A percentile compares a stretch with the other conserved stretches of the same genome.
phyloP scores from a whole-genome alignment of 2,888 invertebrate species.

The Polydrusus cervinus region DNA sequence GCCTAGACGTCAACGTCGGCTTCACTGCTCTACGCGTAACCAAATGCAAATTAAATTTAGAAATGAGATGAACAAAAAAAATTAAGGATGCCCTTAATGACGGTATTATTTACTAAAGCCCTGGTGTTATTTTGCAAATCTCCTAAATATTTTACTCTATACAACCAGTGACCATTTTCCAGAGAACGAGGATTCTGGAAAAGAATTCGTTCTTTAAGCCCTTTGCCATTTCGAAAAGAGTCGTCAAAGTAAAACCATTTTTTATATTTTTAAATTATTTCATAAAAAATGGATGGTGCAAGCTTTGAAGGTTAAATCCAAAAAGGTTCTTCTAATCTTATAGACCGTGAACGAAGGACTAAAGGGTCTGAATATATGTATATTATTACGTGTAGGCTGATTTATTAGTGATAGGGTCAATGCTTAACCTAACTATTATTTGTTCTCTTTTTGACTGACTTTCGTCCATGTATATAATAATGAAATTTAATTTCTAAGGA shows the following conservation, averaged over 20 bases:
- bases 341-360: constrained; percentile 23
- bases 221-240: background rate
- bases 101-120: too few relatives aligned
- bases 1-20: too few relatives aligned
- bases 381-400: constrained; percentile 29
- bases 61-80: too few relatives aligned
- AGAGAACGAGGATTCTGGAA: too few relatives aligned
- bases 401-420: constrained; percentile 26
- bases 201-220: too few relatives aligned
- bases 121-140: too few relatives aligned
- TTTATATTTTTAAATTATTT: constrained; percentile 8
- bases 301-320: constrained; percentile 17
- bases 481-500: constrained; percentile 1
- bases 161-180: too few relatives aligned
- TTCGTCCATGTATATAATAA: constrained; percentile 9
- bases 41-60: too few relatives aligned
- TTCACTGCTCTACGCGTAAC: too few relatives aligned
- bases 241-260: constrained; percentile 11
- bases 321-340: constrained; percentile 32
- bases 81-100: too few relatives aligned
- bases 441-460: constrained; percentile 22
- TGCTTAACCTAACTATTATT: constrained; percentile 22
- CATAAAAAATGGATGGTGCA: constrained; percentile 5
- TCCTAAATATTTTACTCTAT: too few relatives aligned
- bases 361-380: constrained; percentile 32